Base-by-base conservation (phyloP, 2,797 vertebrate species). In the Danio choprae region DNA sequence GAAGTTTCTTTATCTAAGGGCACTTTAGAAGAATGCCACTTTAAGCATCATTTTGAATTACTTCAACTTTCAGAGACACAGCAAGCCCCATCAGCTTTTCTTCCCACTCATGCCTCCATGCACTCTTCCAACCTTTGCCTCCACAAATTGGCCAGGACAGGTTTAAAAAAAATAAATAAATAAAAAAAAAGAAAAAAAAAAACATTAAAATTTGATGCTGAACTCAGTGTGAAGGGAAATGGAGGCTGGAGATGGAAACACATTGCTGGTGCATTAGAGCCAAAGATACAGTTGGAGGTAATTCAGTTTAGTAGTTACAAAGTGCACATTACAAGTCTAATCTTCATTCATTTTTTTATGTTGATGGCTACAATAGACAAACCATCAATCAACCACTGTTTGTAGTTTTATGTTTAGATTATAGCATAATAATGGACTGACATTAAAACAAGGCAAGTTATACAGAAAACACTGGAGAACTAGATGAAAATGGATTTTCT, bases 161-260 rank as follows among this genome's bases (percentile, higher is more conserved):
- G 56, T 79, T 74, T 77, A 84, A 81, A 83, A 46, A 3, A 70
- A 71, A 29, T n/a, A n/a, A n/a, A n/a, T n/a, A n/a, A n/a, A n/a
- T n/a, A n/a, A n/a, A n/a, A n/a, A n/a, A n/a, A n/a, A n/a, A n/a
- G n/a, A 77, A 84, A 81, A 83, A 46, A 3, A 70, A 71, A 29
- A 29, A 29, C 29, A 87, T 87, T 22, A 84, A 86, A 85, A 67
- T 79, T 76, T 62, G 50, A 85, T 82, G 74, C 16, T 4, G 58
- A 43, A 15, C 51, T 41, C 60, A 63, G 44, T 4, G 43, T 20
- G 44, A 73, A 77, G 7, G 41, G 53, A 18, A 50, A 60, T 18
- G 64, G 36, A 69, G 53, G 51, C 65, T 46, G 55, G 48, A 84
- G 55, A 69, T 53, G 38, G 44, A 53, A 18, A 50, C 29, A 44